A percentile compares a stretch with the other conserved stretches of the same genome.
These are phyloP conservation scores for Pluvianellus socialis DNA, from an alignment of 2,113 vertebrate species.

Conservation along the genomic window DNA sequence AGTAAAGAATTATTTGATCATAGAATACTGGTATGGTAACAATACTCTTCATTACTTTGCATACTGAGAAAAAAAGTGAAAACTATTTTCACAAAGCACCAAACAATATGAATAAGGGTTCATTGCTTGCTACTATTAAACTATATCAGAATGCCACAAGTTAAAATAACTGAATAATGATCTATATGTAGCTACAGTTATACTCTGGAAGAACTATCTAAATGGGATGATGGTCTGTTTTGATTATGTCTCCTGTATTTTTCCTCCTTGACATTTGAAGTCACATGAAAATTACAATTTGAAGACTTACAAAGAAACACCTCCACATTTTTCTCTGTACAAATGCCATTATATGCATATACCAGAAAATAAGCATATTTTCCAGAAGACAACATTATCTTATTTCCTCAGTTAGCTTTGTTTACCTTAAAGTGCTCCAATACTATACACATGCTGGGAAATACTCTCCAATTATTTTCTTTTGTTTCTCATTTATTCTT, in stretches of 20 bases:
- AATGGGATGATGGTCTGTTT: background rate
- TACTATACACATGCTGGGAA: background rate
- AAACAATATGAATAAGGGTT: background rate
- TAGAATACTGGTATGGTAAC: background rate
- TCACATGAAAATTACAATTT: constrained; percentile 17
- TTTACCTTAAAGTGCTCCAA: background rate
- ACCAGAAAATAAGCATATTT: background rate
- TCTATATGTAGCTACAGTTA: background rate
- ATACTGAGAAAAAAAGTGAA: background rate
- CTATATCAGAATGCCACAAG: background rate
- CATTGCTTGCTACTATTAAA: background rate
- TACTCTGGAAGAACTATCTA: background rate
- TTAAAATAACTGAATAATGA: background rate
- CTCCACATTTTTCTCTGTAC: background rate
- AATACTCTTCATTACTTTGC: background rate
- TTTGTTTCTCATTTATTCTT: background rate
- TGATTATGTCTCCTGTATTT: background rate
- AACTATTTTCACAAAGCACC: background rate
- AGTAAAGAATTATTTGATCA: background rate
- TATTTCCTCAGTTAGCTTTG: background rate
- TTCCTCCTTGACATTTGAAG: background rate
- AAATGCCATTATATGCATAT: background rate
- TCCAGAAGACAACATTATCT: background rate
- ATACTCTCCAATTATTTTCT: background rate
- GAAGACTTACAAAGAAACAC: constrained; percentile 31